Percentiles rank a stretch among this genome's conserved stretches.
Evolutionary conservation across 2,113 vertebrate species (phyloP).

Genomic region (Campylomormyrus tamandua): DNA sequence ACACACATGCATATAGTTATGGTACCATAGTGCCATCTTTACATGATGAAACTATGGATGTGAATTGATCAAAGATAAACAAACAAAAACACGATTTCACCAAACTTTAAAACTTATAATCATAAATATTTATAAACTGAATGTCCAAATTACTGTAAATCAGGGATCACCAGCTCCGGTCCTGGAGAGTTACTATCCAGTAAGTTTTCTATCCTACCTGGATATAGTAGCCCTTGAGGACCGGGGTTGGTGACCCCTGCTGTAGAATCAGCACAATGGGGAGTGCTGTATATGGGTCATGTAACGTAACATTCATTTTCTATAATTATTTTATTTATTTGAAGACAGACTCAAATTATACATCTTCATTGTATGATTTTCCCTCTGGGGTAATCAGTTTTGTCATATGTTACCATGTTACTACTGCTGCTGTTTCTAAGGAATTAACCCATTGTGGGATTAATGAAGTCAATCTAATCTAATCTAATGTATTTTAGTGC

Average conservation of each 20-base stretch:
- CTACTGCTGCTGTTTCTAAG: too few relatives aligned
- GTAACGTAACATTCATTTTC: too few relatives aligned
- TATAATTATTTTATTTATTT: neutral
- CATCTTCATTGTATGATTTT: neutral
- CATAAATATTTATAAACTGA: neutral
- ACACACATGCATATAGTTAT: neutral
- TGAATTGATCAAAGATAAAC: neutral
- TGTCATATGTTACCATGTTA: neutral
- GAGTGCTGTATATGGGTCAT: neutral
- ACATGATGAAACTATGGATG: neutral
- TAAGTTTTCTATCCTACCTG: too few relatives aligned
- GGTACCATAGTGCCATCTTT: neutral
- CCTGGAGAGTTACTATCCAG: too few relatives aligned
- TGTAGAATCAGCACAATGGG: neutral
- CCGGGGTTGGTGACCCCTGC: too few relatives aligned
- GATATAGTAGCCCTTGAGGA: too few relatives aligned
- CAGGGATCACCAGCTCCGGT: too few relatives aligned
- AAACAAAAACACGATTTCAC: neutral
- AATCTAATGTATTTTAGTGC: neutral
- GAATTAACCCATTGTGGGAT: too few relatives aligned
- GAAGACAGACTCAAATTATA: neutral
- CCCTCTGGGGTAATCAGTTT: neutral
- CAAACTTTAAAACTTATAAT: neutral
- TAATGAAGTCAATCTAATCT: too few relatives aligned
- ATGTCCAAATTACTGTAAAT: neutral